Base-by-base conservation (phyloP, 2,797 vertebrate genomes). In the Chromobotia macracanthus region DNA sequence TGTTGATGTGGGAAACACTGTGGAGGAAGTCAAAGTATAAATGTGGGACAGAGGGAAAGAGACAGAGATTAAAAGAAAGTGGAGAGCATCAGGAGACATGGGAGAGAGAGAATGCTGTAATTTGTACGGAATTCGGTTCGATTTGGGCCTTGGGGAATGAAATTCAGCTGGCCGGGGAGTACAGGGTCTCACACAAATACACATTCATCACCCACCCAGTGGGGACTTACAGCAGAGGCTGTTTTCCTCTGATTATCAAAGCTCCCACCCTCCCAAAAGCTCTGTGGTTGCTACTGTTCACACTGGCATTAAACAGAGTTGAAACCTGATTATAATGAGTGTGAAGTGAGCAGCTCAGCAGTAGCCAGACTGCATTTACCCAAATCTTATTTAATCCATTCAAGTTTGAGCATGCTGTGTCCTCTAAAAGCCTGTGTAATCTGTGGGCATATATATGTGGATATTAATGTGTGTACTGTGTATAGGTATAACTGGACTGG, bases 1-100 rank as follows among this genome's bases (percentile, higher is more conserved):
- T 72, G 68, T 46, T 72, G 68, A 65, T 79, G 77, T 79, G 77
- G 68, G 68, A 72, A 78, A 64, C 1, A 1, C 38, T 72, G 58
- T 65, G 31, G 21, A 55, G 77, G 68, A 71, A 79, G 66, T n/a
- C 11, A 16, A 41, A 3, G 12, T 55, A 38, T 44, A 67, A 67
- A 67, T 76, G 21, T 77, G 66, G 66, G 51, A 76, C 15, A 66
- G 68, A 66, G 55, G 61, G 13, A 18, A 41, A 38, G 19, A 9
- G 19, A 70, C 2, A 48, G 10, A 25, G 69, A 64, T 38, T 11
- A 67, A 67, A 69, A 61, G 31, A 25, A 58, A 75, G 28, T 0
- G 2, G 60, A 63, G 16, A 8, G 60, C 28, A 31, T 35, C 28
- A n/a, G 18, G n/a, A 23, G n/a, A 50, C 61, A 31, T 51, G 61